phyloP scores from a whole-genome alignment of 2,888 invertebrate genomes.

The Sacculina carcini region DNA sequence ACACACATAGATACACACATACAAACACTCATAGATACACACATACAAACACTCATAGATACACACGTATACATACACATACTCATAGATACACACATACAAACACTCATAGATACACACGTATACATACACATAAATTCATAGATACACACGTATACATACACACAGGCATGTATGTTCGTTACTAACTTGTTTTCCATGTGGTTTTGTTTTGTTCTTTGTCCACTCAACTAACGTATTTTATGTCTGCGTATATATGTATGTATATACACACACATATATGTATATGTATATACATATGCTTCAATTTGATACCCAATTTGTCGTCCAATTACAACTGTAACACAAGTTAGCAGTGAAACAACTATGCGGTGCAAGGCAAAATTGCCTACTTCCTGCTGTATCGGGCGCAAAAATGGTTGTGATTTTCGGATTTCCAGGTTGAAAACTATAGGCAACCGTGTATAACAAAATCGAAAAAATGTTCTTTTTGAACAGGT shows the following conservation, averaged over 20 bases:
- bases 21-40: conserved; percentile 7
- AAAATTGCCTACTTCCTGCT: too few species aligned
- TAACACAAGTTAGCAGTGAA: background rate
- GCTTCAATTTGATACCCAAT: too few species aligned
- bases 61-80: conserved; percentile 5
- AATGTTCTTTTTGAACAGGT: too few species aligned
- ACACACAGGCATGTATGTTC: background rate
- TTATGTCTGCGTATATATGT: background rate
- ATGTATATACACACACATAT: background rate
- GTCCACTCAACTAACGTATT: background rate
- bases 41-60: conserved; percentile 5
- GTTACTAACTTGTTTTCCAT: background rate
- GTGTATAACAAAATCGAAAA: background rate
- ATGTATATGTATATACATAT: background rate
- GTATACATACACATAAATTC: conserved; percentile 5
- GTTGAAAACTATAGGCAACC: background rate
- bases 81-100: conserved; percentile 6
- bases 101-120: conserved; percentile 6
- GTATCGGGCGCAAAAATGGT: too few species aligned
- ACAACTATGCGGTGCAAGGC: background rate
- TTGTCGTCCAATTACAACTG: too few species aligned
- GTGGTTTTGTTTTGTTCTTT: background rate
- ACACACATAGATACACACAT: conserved; percentile 6
- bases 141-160: conserved; percentile 5
- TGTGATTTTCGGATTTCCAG: too few species aligned